Conservation (phyloP, 2,113 vertebrate species). For the Heptranchias perlo region DNA sequence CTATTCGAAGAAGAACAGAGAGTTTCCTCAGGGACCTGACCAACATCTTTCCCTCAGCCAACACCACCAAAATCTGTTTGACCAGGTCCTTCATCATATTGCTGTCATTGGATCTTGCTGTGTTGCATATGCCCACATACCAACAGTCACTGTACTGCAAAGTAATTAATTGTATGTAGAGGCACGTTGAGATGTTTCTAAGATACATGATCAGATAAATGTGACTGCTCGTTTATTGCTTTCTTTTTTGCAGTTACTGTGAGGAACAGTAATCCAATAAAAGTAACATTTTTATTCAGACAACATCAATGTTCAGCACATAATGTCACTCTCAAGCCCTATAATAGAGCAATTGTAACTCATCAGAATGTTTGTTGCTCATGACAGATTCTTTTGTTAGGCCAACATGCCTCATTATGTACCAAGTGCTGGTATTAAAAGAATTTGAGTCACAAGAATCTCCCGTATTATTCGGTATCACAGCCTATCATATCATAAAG, state of each 20-base stretch:
- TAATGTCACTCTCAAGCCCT: background rate
- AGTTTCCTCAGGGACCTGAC: background rate
- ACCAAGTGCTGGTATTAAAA: background rate
- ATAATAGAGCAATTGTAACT: background rate
- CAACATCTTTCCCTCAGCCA: background rate
- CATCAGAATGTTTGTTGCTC: background rate
- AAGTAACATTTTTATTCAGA: background rate
- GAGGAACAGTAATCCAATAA: background rate
- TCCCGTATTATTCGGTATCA: background rate
- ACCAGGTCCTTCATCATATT: background rate
- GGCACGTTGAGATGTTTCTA: background rate
- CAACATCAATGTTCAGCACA: background rate
- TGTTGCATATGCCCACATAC: background rate
- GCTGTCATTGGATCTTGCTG: background rate
- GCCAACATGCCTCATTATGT: background rate
- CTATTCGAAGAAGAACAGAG: background rate
- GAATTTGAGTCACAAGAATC: background rate
- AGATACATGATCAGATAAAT: background rate
- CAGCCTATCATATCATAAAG: background rate
- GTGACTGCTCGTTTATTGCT: background rate
- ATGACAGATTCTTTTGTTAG: background rate
- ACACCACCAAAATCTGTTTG: background rate
- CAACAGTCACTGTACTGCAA: background rate
- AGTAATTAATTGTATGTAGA: background rate
- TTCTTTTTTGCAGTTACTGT: background rate